Evolutionary conservation across 2,888 invertebrate genomes (phyloP), one percentile per base, ranked within the genome.

Genomic region (Alloplasta piceator): DNA sequence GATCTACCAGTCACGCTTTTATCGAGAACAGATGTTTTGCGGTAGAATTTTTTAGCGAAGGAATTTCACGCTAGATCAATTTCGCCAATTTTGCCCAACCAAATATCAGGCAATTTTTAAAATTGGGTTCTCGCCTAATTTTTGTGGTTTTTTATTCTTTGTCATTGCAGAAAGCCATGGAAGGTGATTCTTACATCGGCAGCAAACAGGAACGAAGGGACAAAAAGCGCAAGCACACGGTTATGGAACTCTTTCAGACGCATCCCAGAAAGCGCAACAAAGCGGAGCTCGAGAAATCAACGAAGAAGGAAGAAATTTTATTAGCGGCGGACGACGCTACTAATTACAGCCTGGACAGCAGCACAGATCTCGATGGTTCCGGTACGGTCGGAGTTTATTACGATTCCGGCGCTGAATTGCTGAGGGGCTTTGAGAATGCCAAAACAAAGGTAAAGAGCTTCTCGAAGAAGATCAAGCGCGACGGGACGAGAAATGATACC

Each of bases 201-300:
- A 94, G 95, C 0, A 96, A 96, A 90, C 95, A 95, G 87, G 96
- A 96, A 87, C 93, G 96, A 0, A 93, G 96, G 5, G 95, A 95
- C 87, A 95, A 94, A 89, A 96, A 96, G 90, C 92, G 96, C 5
- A 96, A 96, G 87, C 91, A 96, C 48, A 95, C 95, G 82, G 95
- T 96, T 0, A 95, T 95, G 86, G 95, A 95, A 84, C 93, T 96
- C 85, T 96, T 96, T 87, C 94, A 94, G 85, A 94, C 94, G 67
- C 94, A 94, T 38, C 94, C 94, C 80, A 94, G 94, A 86, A 93
- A 89, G 67, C 89, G 90, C 43, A 67, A 83, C 4, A 91, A 90
- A 68, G 82, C 82, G 6, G 89, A 90, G 4, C 16, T 63, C 0
- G 85, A 88, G 3, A 87, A 86, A 76, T n/a, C 61, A 5, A 36